Conservation (phyloP, 2,888 invertebrate genomes). For the Anthophora plumipes region DNA sequence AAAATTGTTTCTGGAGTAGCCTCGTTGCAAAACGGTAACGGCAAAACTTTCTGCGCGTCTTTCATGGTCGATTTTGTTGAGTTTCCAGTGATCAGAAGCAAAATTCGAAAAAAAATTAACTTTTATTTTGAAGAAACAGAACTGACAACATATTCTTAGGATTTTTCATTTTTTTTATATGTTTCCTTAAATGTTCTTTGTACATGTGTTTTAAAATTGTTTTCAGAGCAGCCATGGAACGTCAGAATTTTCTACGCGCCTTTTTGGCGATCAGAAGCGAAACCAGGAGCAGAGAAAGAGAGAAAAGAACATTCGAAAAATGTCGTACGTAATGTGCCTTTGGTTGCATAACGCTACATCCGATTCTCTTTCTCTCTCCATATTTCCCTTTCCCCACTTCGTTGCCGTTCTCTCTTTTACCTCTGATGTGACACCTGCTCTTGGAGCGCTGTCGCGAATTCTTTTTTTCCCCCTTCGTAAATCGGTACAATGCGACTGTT, state of each 20-base stretch:
- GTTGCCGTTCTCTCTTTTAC: slow-evolving; percentile 22
- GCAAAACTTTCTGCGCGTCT: slow-evolving; percentile 21
- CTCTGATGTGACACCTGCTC: slow-evolving; percentile 45
- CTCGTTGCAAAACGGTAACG: slow-evolving; percentile 10
- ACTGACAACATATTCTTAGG: no score
- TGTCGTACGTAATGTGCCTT: slow-evolving; percentile 66
- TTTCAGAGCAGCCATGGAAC: no score
- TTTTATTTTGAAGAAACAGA: no score
- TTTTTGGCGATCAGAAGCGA: slow-evolving; percentile 22
- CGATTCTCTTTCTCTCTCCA: slow-evolving; percentile 35
- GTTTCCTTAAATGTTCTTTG: no score
- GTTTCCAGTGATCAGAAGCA: no score
- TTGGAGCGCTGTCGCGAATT: slow-evolving; percentile 30
- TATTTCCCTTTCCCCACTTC: slow-evolving; percentile 18
- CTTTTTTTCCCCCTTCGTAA: slow-evolving; percentile 9
- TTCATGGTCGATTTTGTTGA: no score
- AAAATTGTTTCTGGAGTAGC: no score
- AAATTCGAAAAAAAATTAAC: no score
- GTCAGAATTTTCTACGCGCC: no score
- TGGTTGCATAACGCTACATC: slow-evolving; percentile 63
- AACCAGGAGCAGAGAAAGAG: slow-evolving; percentile 17
- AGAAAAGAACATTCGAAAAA: slow-evolving; percentile 64
- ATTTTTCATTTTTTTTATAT: no score
- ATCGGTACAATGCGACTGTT: slow-evolving; percentile 36
- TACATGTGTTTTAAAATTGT: no score